Evolutionary conservation across 2,888 invertebrate species (phyloP), one percentile per base, ranked within the genome.

Genomic region (Ischnus inquisitorius): DNA sequence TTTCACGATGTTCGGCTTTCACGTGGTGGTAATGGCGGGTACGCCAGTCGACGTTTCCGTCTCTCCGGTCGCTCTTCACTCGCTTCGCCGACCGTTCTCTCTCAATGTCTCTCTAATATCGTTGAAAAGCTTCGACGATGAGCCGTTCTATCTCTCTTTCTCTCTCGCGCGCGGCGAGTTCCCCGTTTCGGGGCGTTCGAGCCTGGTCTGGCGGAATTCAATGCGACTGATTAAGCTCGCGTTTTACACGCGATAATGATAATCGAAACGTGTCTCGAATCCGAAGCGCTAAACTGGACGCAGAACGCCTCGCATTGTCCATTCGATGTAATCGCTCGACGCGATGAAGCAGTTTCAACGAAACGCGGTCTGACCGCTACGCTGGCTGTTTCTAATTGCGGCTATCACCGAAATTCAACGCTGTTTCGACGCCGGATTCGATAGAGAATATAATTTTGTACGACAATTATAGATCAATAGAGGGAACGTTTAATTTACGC

Each of bases 231-330:
- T 82, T 77, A 71, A 71, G 54, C 19, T 60, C 12, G 46, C 62
- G 62, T 69, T 78, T 69, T 51, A 12, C 12, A 16, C 28, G 51
- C 41, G 68, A 77, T 82, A 77, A 82, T 77, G 65, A 82, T 82
- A 82, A 82, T 82, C 77, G 77, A 77, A 82, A 77, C 77, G 82
- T 77, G 82, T 71, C 71, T 65, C 46, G 82, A 82, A 77, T 82
- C 71, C 43, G 34, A 65, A 77, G 69, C 22, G 22, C 39, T 22
- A 19, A 48, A 28, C 62, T 28, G 60, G 60, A 60, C 60, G 60
- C n/a, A n/a, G n/a, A 1, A 16, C 6, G 10, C 48, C 34, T 12
- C 14, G 12, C 6, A 46, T 46, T 12, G 46, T 8, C 34, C 8
- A 34, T 34, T 46, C 46, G 46, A 46, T 60, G 28, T 60, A 60